phyloP scores from a whole-genome alignment of 2,113 vertebrate genomes.

The Aldabrachelys gigantea region DNA sequence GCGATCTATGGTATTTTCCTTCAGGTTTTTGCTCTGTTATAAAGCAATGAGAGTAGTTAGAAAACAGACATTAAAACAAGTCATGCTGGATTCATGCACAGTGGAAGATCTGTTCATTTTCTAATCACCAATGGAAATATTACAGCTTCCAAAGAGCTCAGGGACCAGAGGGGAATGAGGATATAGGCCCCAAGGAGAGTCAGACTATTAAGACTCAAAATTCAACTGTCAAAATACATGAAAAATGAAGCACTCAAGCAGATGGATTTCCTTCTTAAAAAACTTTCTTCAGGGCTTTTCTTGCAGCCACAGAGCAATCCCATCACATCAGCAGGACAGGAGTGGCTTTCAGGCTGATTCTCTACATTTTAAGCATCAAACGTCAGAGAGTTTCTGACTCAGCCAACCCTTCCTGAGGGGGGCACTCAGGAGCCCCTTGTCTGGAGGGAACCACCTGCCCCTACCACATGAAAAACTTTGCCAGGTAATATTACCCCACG shows the following conservation, averaged over 20 bases:
- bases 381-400: not conserved
- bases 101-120: not conserved
- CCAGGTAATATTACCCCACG: not conserved
- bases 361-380: not conserved
- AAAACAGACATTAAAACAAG: too few species aligned
- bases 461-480: not conserved
- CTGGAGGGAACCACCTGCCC: not conserved
- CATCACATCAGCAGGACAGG: not conserved
- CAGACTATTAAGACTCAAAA: not conserved
- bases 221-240: conserved; percentile 14
- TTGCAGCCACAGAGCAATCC: not conserved
- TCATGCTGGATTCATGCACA: too few species aligned
- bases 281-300: conserved; percentile 41
- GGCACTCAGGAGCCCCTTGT: not conserved
- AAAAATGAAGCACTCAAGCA: conserved; percentile 24
- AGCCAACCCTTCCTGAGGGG: not conserved
- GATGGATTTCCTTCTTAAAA: conserved; percentile 20
- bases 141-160: conserved; percentile 8
- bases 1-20: too few species aligned
- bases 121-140: not conserved
- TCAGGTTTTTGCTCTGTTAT: too few species aligned
- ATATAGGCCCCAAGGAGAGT: not conserved
- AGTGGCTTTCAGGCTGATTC: not conserved
- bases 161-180: not conserved
- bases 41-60: too few species aligned